Base-by-base conservation (phyloP, 2,113 vertebrate species). In the Camelus dromedarius region DNA sequence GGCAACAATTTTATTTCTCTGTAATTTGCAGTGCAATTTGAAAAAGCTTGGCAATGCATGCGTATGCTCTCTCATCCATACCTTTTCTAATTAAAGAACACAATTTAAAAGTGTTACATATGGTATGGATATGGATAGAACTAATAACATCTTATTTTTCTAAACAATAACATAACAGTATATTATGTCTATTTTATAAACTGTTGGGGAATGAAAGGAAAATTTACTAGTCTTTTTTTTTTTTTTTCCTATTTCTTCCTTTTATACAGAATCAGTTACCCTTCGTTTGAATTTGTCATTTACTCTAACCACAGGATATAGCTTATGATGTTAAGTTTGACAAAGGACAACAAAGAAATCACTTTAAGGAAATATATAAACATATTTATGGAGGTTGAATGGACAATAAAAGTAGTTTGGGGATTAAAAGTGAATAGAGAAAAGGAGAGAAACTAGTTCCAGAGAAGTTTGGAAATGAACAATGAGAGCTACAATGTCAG, bases 281-380 rank as follows among this genome's bases (percentile, higher is more conserved):
- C 8, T 77, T 88, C 35, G 5, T 91, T 95, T 83, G 54, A 89
- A 91, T 80, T 62, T 96, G 91, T 67, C 58, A 73, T 95, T 85
- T 95, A 81, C 66, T 93, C 46, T 93, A 89, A 89, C 66, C 66
- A 80, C 75, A 91, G 79, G 79, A 95, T 97, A 60, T 76, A 93
- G 38, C 64, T 75, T 96, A 67, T 80, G 73, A 79, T 52, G 64
- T 95, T 95, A 96, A 89, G 46, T 73, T 85, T 96, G 82, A 94
- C 80, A 86, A 96, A 95, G 81, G 60, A 96, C 60, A 91, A 52
- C 54, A 75, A 64, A 77, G n/a, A 96, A 96, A 96, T 94, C 81
- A 82, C 60, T 93, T 97, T 93, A 96, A 92, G 67, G 80, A 96
- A 91, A 94, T 90, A 69, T 35, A 91, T 95, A 93, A 92, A 76